phyloP scores from a whole-genome alignment of 2,888 invertebrate genomes.

The Drosophila neotestacea region DNA sequence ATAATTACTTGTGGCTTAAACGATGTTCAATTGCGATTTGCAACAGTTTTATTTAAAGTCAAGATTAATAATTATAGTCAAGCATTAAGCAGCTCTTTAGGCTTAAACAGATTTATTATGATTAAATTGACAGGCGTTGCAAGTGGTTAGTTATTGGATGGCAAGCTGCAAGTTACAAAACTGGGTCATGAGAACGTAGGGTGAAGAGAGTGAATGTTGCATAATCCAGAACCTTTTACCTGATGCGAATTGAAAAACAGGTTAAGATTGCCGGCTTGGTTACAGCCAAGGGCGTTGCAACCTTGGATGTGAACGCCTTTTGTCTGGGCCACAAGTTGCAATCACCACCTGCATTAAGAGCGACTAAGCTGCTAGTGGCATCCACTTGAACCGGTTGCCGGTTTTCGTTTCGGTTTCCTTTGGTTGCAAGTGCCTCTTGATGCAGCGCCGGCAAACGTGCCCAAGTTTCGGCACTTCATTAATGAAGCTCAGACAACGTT shows the following conservation, averaged over 20 bases:
- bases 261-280: conserved; percentile 44
- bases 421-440: conserved; percentile 58
- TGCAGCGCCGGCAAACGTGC: conserved; percentile 59
- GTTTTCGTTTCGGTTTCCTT: background rate
- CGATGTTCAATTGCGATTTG: background rate
- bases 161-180: conserved; percentile 38
- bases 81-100: conserved; percentile 14
- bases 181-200: conserved; percentile 70
- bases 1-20: conserved; percentile 3
- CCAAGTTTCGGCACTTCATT: conserved; percentile 80
- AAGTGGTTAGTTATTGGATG: conserved; percentile 8
- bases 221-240: conserved; percentile 73
- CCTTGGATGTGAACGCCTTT: conserved; percentile 55
- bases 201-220: conserved; percentile 47
- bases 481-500: conserved; percentile 63
- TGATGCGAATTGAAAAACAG: conserved; percentile 60
- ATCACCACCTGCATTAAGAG: conserved; percentile 75
- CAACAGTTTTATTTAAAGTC: conserved; percentile 4
- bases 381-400: conserved; percentile 65
- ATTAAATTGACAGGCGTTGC: conserved; percentile 18
- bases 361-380: conserved; percentile 53
- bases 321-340: conserved; percentile 53
- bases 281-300: conserved; percentile 64
- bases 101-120: conserved; percentile 21
- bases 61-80: background rate